Conservation (phyloP, 2,113 vertebrate species). For the Toxostoma redivivum region DNA sequence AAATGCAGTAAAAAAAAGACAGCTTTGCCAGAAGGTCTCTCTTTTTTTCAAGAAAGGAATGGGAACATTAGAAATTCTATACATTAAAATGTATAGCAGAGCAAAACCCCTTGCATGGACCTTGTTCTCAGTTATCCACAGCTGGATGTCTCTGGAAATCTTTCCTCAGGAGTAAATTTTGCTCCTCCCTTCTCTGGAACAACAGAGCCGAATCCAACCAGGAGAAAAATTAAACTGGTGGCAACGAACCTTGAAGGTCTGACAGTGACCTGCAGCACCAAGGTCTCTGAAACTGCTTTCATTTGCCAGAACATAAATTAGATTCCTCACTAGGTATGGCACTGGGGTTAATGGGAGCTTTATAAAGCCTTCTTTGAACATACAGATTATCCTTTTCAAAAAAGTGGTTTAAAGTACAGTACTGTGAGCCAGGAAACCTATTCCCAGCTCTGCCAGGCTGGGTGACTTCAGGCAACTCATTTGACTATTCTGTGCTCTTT, state of each 20-base stretch:
- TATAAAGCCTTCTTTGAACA: constrained; percentile 54
- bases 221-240: constrained; percentile 59
- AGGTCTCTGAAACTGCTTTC: constrained; percentile 33
- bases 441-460: constrained; percentile 7
- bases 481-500: neutral
- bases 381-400: constrained; percentile 47
- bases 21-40: neutral
- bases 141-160: neutral
- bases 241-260: constrained; percentile 60
- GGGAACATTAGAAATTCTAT: neutral
- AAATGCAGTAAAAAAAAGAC: neutral
- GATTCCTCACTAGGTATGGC: constrained; percentile 45
- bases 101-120: neutral
- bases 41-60: neutral
- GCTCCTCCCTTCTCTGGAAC: neutral
- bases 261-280: constrained; percentile 47
- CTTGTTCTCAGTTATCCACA: neutral
- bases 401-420: constrained; percentile 50
- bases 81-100: neutral
- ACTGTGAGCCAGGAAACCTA: neutral
- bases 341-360: constrained; percentile 35
- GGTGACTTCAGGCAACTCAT: constrained; percentile 5
- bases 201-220: neutral
- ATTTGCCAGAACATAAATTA: constrained; percentile 64
- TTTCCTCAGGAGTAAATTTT: neutral